These are phyloP conservation scores for Anastatus disparis DNA, from an alignment of 1,140 invertebrate species.

Conservation along the genomic window DNA sequence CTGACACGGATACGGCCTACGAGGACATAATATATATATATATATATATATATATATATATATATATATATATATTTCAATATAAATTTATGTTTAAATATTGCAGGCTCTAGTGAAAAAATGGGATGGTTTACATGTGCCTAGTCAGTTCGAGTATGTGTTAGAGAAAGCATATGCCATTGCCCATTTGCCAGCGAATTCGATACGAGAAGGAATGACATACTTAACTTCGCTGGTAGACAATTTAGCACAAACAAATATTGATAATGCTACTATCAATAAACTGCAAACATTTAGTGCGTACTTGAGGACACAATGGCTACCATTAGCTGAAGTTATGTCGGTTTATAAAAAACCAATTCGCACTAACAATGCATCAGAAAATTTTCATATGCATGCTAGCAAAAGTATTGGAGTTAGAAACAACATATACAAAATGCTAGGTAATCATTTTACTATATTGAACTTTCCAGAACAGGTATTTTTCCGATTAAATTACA, in stretches of 20 bases:
- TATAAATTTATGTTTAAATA: too few relatives aligned
- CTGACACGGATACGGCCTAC: too few relatives aligned
- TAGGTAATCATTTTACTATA: background rate
- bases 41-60: too few relatives aligned
- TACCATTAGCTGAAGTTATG: background rate
- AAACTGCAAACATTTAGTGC: background rate
- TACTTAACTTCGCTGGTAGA: background rate
- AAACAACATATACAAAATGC: background rate
- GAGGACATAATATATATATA: too few relatives aligned
- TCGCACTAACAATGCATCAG: background rate
- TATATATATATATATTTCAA: too few relatives aligned
- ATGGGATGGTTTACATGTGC: background rate
- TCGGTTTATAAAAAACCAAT: background rate
- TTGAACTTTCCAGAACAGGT: too few relatives aligned
- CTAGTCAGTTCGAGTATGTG: background rate
- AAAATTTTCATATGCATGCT: background rate
- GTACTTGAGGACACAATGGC: background rate
- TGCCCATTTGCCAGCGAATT: background rate
- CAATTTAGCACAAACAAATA: background rate
- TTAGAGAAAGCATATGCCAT: background rate
- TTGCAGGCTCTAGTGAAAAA: slow-evolving; percentile 1
- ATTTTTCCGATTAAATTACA: too few relatives aligned
- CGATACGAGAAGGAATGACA: background rate
- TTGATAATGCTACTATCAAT: too few relatives aligned
- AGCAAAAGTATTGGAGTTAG: background rate